Percentiles rank a stretch among this genome's conserved stretches.
phyloP scores from a whole-genome alignment of 1,140 invertebrate genomes.

The Hycleus cichorii region DNA sequence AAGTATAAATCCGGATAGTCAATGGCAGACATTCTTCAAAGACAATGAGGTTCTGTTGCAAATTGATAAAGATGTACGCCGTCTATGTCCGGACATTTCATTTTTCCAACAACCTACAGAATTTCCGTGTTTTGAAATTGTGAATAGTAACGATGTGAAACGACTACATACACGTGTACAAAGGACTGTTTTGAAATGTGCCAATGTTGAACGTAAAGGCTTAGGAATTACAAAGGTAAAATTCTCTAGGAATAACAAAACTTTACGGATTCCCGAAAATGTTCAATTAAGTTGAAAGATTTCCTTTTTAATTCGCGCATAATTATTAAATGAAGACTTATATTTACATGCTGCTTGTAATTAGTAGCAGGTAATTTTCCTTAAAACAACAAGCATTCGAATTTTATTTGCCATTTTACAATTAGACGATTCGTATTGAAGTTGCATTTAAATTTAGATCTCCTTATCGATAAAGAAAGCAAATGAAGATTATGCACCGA shows the following conservation, averaged over 20 bases:
- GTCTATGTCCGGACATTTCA: slow-evolving; percentile 92
- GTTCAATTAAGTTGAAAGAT: no score
- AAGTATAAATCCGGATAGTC: slow-evolving; percentile 88
- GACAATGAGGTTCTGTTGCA: slow-evolving; percentile 94
- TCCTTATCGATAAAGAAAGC: slow-evolving; percentile 57
- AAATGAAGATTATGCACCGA: slow-evolving; percentile 69
- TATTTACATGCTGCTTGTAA: slow-evolving; percentile 18
- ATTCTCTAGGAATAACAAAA: slow-evolving; percentile 7
- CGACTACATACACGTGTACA: slow-evolving; percentile 82
- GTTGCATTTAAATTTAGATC: slow-evolving; percentile 42
- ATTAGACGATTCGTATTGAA: neutral
- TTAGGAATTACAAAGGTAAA: slow-evolving; percentile 82
- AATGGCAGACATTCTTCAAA: slow-evolving; percentile 91
- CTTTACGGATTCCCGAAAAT: no score
- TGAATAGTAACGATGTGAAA: slow-evolving; percentile 65
- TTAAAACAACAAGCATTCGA: neutral
- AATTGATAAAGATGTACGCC: slow-evolving; percentile 94
- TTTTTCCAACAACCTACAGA: slow-evolving; percentile 93
- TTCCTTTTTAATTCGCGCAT: no score
- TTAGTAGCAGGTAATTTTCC: slow-evolving; percentile 35
- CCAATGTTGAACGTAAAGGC: slow-evolving; percentile 80
- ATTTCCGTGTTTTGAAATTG: slow-evolving; percentile 70
- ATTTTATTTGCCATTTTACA: neutral
- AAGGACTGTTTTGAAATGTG: slow-evolving; percentile 74
- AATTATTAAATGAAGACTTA: no score